Evolutionary conservation across 2,797 vertebrate species (phyloP).

Genomic region (Peromyscus melanophrys): DNA sequence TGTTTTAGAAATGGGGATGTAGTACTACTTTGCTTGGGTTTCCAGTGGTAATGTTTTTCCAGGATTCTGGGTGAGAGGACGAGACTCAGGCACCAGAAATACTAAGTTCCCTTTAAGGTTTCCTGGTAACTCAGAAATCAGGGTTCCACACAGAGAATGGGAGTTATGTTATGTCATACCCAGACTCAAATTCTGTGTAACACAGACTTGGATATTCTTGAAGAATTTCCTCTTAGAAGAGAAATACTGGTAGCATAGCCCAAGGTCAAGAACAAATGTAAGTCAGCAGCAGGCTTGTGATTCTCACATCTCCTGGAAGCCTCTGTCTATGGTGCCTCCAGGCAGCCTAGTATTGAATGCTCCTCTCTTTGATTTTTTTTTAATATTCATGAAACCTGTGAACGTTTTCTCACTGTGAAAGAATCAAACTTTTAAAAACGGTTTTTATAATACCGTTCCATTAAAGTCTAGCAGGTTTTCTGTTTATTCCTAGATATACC

Average conservation of each 20-base stretch:
- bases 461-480: constrained; percentile 22
- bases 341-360: not conserved
- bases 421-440: not conserved
- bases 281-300: not conserved
- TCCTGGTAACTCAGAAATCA: constrained; percentile 33
- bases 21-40: not conserved
- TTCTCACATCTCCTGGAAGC: not conserved
- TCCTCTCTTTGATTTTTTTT: not conserved
- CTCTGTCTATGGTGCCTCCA: not conserved
- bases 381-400: not conserved
- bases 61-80: constrained; percentile 57
- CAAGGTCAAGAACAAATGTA: constrained; percentile 35
- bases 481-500: constrained; percentile 14
- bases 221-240: constrained; percentile 61
- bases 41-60: constrained; percentile 15
- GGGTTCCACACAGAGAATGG: not conserved
- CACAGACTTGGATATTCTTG: not conserved
- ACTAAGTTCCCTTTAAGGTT: constrained; percentile 41
- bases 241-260: constrained; percentile 25
- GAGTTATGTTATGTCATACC: constrained; percentile 40
- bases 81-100: constrained; percentile 65
- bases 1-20: constrained; percentile 2
- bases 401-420: constrained; percentile 45
- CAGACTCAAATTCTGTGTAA: constrained; percentile 38
- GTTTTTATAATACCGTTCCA: not conserved